phyloP scores from a whole-genome alignment of 2,888 invertebrate genomes.

The Dolichopus griseipennis region DNA sequence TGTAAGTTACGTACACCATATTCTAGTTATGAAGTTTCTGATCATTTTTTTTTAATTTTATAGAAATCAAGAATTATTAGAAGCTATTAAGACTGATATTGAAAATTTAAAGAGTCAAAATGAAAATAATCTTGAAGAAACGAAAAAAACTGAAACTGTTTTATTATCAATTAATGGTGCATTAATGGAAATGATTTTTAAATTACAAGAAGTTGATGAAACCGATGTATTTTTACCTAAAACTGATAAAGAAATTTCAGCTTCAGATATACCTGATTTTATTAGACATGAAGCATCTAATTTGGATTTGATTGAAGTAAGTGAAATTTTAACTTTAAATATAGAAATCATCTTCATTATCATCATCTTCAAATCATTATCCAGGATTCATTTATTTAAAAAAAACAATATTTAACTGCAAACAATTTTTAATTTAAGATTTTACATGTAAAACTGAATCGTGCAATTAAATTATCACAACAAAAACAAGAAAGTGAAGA shows the following conservation, averaged over 20 bases:
- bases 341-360: too few relatives aligned
- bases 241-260: conserved; percentile 29
- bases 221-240: conserved; percentile 32
- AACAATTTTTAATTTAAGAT: background rate
- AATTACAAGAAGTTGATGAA: conserved; percentile 42
- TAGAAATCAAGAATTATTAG: conserved; percentile 66
- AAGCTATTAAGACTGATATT: conserved; percentile 54
- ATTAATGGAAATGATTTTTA: conserved; percentile 42
- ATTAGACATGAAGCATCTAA: conserved; percentile 34
- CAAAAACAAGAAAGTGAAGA: conserved; percentile 32
- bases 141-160: conserved; percentile 33
- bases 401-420: background rate
- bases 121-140: conserved; percentile 38
- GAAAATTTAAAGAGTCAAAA: conserved; percentile 44
- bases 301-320: conserved; percentile 36
- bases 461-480: conserved; percentile 14
- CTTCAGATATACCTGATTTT: conserved; percentile 33
- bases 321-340: background rate
- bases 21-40: background rate
- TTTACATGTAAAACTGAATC: background rate
- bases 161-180: conserved; percentile 38
- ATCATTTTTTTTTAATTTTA: conserved; percentile 7
- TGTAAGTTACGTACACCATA: conserved; percentile 47
- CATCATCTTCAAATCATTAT: background rate
- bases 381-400: background rate